phyloP scores from a whole-genome alignment of 2,797 vertebrate genomes.

The Acanthurus lineatus region DNA sequence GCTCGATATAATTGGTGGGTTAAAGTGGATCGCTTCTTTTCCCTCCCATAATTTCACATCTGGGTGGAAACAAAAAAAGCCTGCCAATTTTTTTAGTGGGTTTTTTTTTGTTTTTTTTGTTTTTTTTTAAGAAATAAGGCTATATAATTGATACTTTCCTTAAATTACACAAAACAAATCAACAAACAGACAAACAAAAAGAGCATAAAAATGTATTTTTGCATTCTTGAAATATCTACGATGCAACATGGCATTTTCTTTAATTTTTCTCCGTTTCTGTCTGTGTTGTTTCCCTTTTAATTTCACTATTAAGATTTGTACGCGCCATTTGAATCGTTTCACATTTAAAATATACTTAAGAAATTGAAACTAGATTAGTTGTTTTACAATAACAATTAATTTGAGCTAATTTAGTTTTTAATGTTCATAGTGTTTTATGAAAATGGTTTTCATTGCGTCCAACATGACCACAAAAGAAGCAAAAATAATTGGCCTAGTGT shows the following conservation, averaged over 20 bases:
- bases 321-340: not conserved
- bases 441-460: not conserved
- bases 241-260: too few species aligned
- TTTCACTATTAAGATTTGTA: not conserved
- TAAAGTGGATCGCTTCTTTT: not conserved
- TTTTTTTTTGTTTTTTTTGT: too few species aligned
- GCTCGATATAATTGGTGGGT: constrained; percentile 46
- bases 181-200: too few species aligned
- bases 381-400: too few species aligned
- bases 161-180: not conserved
- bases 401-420: too few species aligned
- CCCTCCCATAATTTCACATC: fast-evolving
- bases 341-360: not conserved
- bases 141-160: not conserved
- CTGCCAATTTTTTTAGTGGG: too few species aligned
- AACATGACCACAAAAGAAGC: not conserved
- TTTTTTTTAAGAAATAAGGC: too few species aligned
- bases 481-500: not conserved
- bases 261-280: not conserved
- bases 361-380: too few species aligned
- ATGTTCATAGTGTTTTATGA: not conserved
- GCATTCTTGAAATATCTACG: not conserved
- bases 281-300: not conserved
- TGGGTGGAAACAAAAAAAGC: constrained; percentile 19
- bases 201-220: too few species aligned